A percentile compares a stretch with the other conserved stretches of the same genome.
Conservation (phyloP, 2,113 vertebrate species). For the Nerophis ophidion region DNA sequence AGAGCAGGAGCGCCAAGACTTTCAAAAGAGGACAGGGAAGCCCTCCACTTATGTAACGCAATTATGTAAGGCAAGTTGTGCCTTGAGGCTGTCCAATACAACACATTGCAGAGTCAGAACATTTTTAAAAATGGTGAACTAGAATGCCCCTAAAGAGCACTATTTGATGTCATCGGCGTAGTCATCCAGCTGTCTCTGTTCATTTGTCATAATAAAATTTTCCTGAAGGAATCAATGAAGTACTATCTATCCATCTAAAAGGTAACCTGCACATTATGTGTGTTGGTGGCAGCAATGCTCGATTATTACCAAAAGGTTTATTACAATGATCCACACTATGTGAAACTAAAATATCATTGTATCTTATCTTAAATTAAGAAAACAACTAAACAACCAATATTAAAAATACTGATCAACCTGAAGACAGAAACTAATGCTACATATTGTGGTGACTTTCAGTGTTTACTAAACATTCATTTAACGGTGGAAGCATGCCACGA, state of each 20-base stretch:
- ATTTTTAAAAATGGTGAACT: neutral
- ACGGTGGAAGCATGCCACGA: too few species aligned
- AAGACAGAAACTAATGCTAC: too few species aligned
- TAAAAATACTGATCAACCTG: too few species aligned
- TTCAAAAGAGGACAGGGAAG: constrained; percentile 38
- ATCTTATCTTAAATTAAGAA: too few species aligned
- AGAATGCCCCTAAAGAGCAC: neutral
- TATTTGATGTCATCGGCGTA: constrained; percentile 14
- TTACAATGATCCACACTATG: neutral
- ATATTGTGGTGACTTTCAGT: too few species aligned
- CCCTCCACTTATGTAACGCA: constrained; percentile 43
- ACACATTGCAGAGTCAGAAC: neutral
- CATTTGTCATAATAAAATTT: constrained; percentile 37
- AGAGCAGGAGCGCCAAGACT: constrained; percentile 37
- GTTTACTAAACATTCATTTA: too few species aligned
- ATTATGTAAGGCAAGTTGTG: neutral
- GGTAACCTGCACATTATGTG: constrained; percentile 14
- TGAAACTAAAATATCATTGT: neutral
- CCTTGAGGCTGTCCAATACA: constrained; percentile 3
- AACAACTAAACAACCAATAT: neutral
- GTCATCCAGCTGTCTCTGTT: constrained; percentile 29
- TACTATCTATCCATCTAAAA: too few species aligned
- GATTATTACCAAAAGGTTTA: neutral
- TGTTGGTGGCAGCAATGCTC: constrained; percentile 20
- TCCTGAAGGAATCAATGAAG: too few species aligned